These are phyloP conservation scores for Artemisiospiza belli DNA, from an alignment of 2,113 vertebrate genomes.

Conservation along the genomic window DNA sequence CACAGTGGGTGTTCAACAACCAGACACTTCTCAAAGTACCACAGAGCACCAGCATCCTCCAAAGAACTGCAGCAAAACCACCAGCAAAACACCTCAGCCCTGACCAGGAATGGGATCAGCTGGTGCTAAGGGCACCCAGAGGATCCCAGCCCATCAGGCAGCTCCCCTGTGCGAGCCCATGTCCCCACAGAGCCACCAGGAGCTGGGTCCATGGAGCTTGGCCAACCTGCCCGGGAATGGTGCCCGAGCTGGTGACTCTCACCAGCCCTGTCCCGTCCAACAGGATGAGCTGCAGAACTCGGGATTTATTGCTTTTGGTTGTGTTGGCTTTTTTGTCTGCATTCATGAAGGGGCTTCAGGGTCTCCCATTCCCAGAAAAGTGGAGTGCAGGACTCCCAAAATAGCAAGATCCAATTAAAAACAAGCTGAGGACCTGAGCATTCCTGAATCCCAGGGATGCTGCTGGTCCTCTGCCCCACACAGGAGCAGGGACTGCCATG, in stretches of 20 bases:
- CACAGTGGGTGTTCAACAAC: fast-evolving
- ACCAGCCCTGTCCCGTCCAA: not conserved
- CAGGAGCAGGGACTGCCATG: not conserved
- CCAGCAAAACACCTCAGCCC: not conserved
- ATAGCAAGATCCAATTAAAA: fast-evolving
- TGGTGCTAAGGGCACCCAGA: not conserved
- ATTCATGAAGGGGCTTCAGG: fast-evolving
- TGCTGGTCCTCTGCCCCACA: not conserved
- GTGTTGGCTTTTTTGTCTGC: not conserved
- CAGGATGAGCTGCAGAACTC: not conserved
- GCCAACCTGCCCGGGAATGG: fast-evolving
- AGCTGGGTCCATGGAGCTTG: fast-evolving
- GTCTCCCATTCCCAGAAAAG: not conserved
- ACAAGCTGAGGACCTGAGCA: not conserved
- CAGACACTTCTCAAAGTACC: fast-evolving
- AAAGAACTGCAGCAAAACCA: not conserved
- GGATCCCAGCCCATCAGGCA: not conserved
- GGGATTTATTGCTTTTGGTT: constrained; percentile 16
- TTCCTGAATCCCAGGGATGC: not conserved
- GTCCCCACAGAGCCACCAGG: fast-evolving
- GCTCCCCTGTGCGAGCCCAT: fast-evolving
- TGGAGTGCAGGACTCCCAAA: not conserved
- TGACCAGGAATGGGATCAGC: not conserved
- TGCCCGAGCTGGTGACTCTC: fast-evolving
- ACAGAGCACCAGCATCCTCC: not conserved